A percentile compares a stretch with the other conserved stretches of the same genome.
phyloP scores from a whole-genome alignment of 2,888 invertebrate species.

The Geotrupes spiniger region DNA sequence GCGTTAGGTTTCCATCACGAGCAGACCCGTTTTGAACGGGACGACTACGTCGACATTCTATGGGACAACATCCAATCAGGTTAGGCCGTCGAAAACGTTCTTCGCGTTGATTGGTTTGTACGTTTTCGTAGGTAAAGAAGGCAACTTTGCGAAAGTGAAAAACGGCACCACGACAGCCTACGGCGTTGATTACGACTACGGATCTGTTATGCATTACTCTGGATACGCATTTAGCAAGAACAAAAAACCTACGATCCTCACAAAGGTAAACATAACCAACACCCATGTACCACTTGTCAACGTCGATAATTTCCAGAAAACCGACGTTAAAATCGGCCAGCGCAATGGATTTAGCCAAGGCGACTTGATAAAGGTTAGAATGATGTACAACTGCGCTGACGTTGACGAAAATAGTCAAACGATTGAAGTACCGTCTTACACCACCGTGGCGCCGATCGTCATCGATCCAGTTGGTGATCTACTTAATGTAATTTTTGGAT shows the following conservation, averaged over 20 bases:
- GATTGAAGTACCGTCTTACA: too few relatives aligned
- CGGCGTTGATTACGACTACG: constrained; percentile 73
- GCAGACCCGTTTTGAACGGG: constrained; percentile 75
- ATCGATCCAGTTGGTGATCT: constrained; percentile 11
- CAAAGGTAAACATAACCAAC: constrained; percentile 34
- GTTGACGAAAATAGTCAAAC: too few relatives aligned
- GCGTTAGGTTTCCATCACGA: constrained; percentile 79
- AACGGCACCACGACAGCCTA: constrained; percentile 57
- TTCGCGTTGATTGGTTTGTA: background rate
- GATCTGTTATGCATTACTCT: constrained; percentile 83
- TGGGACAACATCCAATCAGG: constrained; percentile 63
- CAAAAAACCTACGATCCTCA: constrained; percentile 62
- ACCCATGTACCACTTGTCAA: background rate
- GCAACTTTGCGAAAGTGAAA: constrained; percentile 70
- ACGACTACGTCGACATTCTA: constrained; percentile 63
- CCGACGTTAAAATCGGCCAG: constrained; percentile 60
- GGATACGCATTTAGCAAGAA: constrained; percentile 73
- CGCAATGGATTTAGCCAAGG: constrained; percentile 69
- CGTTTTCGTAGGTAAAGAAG: constrained; percentile 47
- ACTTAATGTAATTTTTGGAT: constrained; percentile 15
- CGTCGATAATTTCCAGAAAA: constrained; percentile 5
- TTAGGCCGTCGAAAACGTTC: background rate
- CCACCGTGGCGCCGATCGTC: background rate
- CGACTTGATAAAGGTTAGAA: constrained; percentile 70
- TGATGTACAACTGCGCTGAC: constrained; percentile 67